Conservation (phyloP, 2,113 vertebrate genomes). For the Raja brachyura region DNA sequence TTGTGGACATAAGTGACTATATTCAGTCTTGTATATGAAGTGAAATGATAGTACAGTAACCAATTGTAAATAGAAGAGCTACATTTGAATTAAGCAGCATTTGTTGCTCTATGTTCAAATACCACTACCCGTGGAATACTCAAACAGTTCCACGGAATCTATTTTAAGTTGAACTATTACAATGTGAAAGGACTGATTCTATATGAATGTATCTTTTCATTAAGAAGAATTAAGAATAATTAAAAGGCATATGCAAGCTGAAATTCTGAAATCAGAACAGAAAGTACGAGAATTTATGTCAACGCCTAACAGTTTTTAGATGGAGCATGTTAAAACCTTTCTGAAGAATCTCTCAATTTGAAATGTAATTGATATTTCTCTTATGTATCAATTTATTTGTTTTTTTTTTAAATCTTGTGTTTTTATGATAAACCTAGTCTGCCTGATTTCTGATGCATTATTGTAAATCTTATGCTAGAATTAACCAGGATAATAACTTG, state of each 20-base stretch:
- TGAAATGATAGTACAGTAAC: not conserved
- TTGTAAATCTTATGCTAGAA: not conserved
- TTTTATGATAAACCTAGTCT: not conserved
- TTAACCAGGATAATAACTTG: not conserved
- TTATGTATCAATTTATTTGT: not conserved
- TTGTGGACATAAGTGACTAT: not conserved
- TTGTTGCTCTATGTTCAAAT: not conserved
- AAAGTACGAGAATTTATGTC: not conserved
- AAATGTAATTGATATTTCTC: not conserved
- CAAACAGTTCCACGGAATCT: not conserved
- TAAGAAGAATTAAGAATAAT: not conserved
- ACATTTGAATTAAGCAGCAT: not conserved
- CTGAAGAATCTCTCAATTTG: not conserved
- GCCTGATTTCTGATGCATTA: not conserved
- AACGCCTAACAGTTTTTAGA: not conserved
- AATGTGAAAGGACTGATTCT: not conserved
- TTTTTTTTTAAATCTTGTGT: not conserved
- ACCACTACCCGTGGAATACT: not conserved
- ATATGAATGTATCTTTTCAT: not conserved
- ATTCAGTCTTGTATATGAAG: not conserved
- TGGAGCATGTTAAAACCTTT: not conserved
- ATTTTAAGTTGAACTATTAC: not conserved
- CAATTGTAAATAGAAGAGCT: not conserved
- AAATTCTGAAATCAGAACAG: not conserved
- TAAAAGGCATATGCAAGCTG: not conserved